Base-by-base conservation (phyloP, 2,113 vertebrate species). In the Equus quagga region DNA sequence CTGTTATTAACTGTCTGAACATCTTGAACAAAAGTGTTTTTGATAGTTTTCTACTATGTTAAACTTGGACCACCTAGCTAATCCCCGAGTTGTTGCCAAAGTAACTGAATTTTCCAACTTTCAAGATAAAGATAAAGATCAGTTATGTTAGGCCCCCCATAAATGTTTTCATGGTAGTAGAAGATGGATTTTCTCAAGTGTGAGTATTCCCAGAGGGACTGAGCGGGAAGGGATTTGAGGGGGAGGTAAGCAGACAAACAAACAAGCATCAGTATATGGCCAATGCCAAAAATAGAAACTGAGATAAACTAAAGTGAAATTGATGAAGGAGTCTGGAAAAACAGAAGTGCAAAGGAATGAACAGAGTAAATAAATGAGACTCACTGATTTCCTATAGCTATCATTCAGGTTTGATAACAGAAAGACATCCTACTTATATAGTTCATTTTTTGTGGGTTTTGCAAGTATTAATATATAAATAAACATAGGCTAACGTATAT, bases 231-330 rank as follows among this genome's bases (percentile, higher is more conserved):
- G 5, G 44, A 54, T 4, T 14, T 17, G 24, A 44, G 33, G 41
- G 70, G 8, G 19, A 69, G 56, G 36, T 18, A 44, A 79, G 60
- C 31, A 96, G 21, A 69, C 58, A 78, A 81, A 85, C 65, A 98
- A 91, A 93, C 78, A 94, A 89, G 33, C 85, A 94, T 82, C 73
- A 46, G n/a, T 92, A 72, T 60, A 85, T 94, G 54, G n/a, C 41
- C 91, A 70, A 36, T 94, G 72, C 87, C 96, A 60, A 95, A 96
- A 97, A 92, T 88, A 98, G 95, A 94, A 95, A 92, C 80, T 78
- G 78, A 94, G 95, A 96, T 96, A 97, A 98, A 78, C 93, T 83
- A 54, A 82, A 93, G 92, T 95, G 97, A 98, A 98, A 94, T 83
- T 98, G 97, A 98, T 97, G 94, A 96, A 97, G 3, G 58, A 88